Evolutionary conservation across 2,888 invertebrate species (phyloP).

Genomic region (Cheilosia impressa): DNA sequence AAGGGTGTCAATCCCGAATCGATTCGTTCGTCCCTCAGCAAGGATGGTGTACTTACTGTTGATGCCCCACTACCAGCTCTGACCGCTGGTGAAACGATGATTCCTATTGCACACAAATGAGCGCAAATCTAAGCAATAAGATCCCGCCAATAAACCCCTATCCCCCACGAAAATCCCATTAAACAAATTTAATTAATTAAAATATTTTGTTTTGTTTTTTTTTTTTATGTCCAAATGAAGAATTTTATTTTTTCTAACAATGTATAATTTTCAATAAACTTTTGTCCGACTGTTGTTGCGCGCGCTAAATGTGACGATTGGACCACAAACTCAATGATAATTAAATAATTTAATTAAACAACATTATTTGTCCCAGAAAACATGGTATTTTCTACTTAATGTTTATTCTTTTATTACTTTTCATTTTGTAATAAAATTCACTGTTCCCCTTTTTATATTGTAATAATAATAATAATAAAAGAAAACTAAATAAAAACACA

Average conservation of each 20-base stretch:
- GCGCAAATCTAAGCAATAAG: conserved; percentile 35
- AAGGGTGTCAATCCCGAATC: conserved; percentile 98
- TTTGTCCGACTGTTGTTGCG: background rate
- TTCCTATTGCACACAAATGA: conserved; percentile 83
- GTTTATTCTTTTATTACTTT: conserved; percentile 8
- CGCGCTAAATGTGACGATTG: background rate
- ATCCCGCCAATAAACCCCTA: conserved; percentile 17
- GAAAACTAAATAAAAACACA: conserved; percentile 18
- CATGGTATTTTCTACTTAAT: conserved; percentile 26
- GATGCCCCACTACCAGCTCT: conserved; percentile 97
- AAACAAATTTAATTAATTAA: conserved; percentile 13
- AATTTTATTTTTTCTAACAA: conserved; percentile 27
- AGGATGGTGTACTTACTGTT: conserved; percentile 98
- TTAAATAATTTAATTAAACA: conserved; percentile 27
- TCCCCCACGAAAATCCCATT: conserved; percentile 25
- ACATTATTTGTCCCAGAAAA: conserved; percentile 20
- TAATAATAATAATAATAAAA: conserved; percentile 36
- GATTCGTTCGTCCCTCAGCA: conserved; percentile 97
- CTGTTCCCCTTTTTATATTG: conserved; percentile 31
- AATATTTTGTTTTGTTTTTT: conserved; percentile 22
- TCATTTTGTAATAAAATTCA: conserved; percentile 14
- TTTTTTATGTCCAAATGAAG: conserved; percentile 5
- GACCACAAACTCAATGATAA: conserved; percentile 29
- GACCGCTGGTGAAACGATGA: conserved; percentile 83
- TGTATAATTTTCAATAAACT: conserved; percentile 5